Evolutionary conservation across 2,797 vertebrate species (phyloP).

Genomic region (Danio kyathit): DNA sequence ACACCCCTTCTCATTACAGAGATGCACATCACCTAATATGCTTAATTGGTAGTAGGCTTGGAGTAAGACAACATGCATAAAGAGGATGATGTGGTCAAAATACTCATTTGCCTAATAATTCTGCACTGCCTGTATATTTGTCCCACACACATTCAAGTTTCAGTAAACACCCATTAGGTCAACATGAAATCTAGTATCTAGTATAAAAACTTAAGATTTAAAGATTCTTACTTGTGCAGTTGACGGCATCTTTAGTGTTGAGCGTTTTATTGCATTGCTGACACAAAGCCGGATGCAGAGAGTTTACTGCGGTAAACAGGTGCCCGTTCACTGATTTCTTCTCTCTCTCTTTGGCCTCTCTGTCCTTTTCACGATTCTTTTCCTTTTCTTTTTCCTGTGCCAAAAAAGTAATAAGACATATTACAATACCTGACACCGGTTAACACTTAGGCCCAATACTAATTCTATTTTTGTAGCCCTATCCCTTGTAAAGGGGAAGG

Average conservation of each 20-base stretch:
- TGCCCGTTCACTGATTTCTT: conserved; percentile 89
- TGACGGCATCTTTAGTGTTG: conserved; percentile 85
- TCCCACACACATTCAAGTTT: neutral
- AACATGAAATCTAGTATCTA: too few relatives aligned
- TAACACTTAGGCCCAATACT: neutral
- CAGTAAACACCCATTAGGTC: neutral
- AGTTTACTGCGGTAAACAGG: conserved; percentile 77
- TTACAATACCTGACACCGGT: conserved; percentile 1
- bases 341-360: conserved; percentile 87
- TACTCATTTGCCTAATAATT: too few relatives aligned
- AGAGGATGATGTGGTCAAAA: too few relatives aligned
- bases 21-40: too few relatives aligned
- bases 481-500: too few relatives aligned
- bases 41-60: too few relatives aligned
- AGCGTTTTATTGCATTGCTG: conserved; percentile 89
- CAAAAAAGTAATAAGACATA: conserved; percentile 1
- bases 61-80: too few relatives aligned
- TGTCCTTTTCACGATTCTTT: conserved; percentile 86
- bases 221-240: conserved; percentile 87
- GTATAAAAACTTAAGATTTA: neutral
- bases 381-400: conserved; percentile 93
- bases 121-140: too few relatives aligned
- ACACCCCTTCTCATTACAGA: too few relatives aligned
- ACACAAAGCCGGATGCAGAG: conserved; percentile 81
- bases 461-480: too few relatives aligned